Evolutionary conservation across 1,140 invertebrate species (phyloP), one percentile per base, ranked within the genome.

Genomic region (Drosophila yakuba): DNA sequence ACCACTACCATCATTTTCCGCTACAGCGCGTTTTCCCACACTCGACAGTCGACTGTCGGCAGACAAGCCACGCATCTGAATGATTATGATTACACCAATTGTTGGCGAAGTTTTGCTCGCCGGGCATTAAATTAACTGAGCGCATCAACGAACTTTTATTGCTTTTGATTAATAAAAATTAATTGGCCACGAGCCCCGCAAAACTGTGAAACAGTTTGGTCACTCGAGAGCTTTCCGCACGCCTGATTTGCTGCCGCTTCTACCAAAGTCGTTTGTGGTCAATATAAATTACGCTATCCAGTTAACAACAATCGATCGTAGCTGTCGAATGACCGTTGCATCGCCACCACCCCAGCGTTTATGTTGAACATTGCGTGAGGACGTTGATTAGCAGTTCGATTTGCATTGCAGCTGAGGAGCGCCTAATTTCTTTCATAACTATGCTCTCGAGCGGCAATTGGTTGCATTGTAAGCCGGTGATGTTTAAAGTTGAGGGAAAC

Each of bases 1-100:
- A 69, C 39, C 45, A 38, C 41, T 73, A 59, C 56, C 66, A 66
- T 79, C 15, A 64, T 88, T 88, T 89, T 89, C 72, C 76, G 74
- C 79, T 74, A 52, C 44, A 88, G 74, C 84, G 77, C 80, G 72
- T 83, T 88, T 88, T 89, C 83, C 83, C 82, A 86, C 83, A 88
- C 83, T 83, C 64, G 52, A 38, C 25, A 88, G 79, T 83, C 64
- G 52, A 35, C 44, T 39, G 14, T 20, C 11, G 36, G 28, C 20
- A 57, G 47, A 71, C 62, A 66, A 36, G 54, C 25, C 77, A 81
- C 82, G 82, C 82, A 85, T 59, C 60, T 50, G 39, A 69, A 78
- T 78, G 17, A 17, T 81, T 45, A 75, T 67, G 72, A 83, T 88
- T 86, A 57, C 36, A 68, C 66, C 69, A 80, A 83, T 82, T 82